phyloP scores from a whole-genome alignment of 2,888 invertebrate species.

The Heteromurus nitidus region DNA sequence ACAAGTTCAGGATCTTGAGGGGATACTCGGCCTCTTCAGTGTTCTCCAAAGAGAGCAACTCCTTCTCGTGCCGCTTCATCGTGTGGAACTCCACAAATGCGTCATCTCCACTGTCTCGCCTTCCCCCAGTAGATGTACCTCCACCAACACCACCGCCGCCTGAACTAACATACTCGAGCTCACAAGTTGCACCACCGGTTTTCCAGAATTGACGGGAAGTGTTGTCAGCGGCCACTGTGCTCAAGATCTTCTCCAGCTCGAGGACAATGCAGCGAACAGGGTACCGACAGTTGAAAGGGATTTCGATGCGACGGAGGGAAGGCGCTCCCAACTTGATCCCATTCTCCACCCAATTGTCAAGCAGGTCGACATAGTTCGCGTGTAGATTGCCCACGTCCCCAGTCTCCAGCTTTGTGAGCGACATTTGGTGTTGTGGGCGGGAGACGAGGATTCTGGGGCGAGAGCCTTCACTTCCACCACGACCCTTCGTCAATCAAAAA shows the following conservation, averaged over 20 bases:
- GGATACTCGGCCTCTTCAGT: slow-evolving; percentile 70
- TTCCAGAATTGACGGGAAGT: slow-evolving; percentile 71
- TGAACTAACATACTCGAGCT: slow-evolving; percentile 9
- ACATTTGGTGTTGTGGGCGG: slow-evolving; percentile 41
- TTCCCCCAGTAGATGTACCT: slow-evolving; percentile 5
- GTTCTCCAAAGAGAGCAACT: slow-evolving; percentile 42
- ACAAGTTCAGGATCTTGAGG: slow-evolving; percentile 64
- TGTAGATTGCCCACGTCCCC: slow-evolving; percentile 79
- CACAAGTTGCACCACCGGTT: neutral
- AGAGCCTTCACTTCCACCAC: slow-evolving; percentile 56
- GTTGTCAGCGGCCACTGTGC: slow-evolving; percentile 72
- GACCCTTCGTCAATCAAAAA: slow-evolving; percentile 27
- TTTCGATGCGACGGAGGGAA: slow-evolving; percentile 74
- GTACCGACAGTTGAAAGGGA: slow-evolving; percentile 66
- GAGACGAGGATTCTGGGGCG: slow-evolving; percentile 41
- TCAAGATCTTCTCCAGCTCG: slow-evolving; percentile 71
- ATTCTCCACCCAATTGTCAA: slow-evolving; percentile 81
- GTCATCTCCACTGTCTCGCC: slow-evolving; percentile 31
- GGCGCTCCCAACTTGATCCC: slow-evolving; percentile 79
- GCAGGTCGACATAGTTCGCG: slow-evolving; percentile 78
- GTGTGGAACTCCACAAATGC: slow-evolving; percentile 5
- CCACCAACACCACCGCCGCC: slow-evolving; percentile 21
- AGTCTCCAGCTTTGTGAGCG: slow-evolving; percentile 63
- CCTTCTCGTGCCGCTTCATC: slow-evolving; percentile 36
- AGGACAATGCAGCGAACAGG: slow-evolving; percentile 67